phyloP scores from a whole-genome alignment of 2,888 invertebrate species.

The Oscheius myriophilus region DNA sequence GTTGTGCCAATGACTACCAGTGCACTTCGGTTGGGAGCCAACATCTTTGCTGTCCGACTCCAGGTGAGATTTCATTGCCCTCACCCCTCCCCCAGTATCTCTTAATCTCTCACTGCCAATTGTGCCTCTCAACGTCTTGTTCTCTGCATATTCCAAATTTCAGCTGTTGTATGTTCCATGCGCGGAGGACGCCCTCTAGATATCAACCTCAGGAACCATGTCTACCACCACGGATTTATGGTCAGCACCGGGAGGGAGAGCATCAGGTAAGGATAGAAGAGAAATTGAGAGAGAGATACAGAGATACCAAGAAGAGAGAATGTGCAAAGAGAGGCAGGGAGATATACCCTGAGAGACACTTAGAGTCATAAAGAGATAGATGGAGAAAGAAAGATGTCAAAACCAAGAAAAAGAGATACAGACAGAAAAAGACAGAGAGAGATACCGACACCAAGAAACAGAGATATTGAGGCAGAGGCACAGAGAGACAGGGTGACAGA shows the following conservation, averaged over 20 bases:
- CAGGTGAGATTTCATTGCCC: slow-evolving; percentile 29
- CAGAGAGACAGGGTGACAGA: no score
- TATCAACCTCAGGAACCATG: slow-evolving; percentile 42
- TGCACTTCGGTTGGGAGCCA: slow-evolving; percentile 60
- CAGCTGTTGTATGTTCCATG: slow-evolving; percentile 52
- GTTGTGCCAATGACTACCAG: slow-evolving; percentile 55
- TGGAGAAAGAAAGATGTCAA: no score
- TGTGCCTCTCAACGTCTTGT: not conserved
- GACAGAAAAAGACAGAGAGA: not conserved
- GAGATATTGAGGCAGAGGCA: not conserved
- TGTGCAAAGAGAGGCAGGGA: no score
- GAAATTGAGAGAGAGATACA: not conserved
- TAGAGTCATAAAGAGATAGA: no score
- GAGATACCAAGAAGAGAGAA: no score
- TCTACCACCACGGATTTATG: slow-evolving; percentile 53
- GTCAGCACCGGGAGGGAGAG: slow-evolving; percentile 51
- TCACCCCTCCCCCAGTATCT: no score
- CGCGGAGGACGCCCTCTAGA: slow-evolving; percentile 58
- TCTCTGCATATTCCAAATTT: not conserved
- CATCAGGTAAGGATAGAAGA: slow-evolving; percentile 30
- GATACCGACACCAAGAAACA: not conserved
- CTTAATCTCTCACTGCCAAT: no score
- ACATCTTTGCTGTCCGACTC: slow-evolving; percentile 59
- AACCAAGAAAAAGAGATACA: not conserved
- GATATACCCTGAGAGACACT: no score